Conservation (phyloP, 2,888 invertebrate genomes). For the Euclidia mi region DNA sequence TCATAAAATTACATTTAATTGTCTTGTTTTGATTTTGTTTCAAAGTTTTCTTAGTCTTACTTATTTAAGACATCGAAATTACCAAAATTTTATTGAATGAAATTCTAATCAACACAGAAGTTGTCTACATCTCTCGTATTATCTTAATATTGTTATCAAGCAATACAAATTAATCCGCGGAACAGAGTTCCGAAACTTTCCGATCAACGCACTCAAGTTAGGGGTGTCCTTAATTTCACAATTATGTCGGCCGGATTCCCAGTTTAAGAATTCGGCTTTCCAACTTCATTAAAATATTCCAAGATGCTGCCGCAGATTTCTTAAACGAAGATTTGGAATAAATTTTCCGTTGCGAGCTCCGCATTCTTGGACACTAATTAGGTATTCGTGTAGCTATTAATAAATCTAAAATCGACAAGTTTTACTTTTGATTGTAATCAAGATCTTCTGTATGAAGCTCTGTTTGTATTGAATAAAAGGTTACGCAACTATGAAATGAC, state of each 20-base stretch:
- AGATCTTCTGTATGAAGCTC: conserved; percentile 17
- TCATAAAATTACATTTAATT: no score
- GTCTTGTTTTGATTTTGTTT: no score
- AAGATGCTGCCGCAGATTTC: conserved; percentile 65
- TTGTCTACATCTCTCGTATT: not conserved
- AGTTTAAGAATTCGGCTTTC: conserved; percentile 66
- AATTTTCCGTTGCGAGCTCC: conserved; percentile 35
- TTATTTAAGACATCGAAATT: no score
- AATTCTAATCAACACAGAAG: no score
- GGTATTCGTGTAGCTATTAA: conserved; percentile 50
- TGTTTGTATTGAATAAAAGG: not conserved
- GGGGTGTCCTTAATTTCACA: conserved; percentile 70
- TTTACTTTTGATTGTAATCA: conserved; percentile 36
- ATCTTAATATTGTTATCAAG: conserved; percentile 5
- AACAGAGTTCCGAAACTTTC: conserved; percentile 33
- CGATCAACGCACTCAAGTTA: conserved; percentile 60
- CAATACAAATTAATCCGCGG: conserved; percentile 29
- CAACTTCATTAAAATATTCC: conserved; percentile 83
- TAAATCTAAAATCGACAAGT: conserved; percentile 48
- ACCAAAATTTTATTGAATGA: no score
- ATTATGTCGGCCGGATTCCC: conserved; percentile 63
- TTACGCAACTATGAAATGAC: not conserved
- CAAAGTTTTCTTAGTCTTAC: no score
- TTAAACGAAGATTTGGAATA: conserved; percentile 58
- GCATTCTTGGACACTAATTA: conserved; percentile 45